A percentile compares a stretch with the other conserved stretches of the same genome.
These are phyloP conservation scores for Hecatera dysodea DNA, from an alignment of 2,888 invertebrate genomes.

Conservation along the genomic window DNA sequence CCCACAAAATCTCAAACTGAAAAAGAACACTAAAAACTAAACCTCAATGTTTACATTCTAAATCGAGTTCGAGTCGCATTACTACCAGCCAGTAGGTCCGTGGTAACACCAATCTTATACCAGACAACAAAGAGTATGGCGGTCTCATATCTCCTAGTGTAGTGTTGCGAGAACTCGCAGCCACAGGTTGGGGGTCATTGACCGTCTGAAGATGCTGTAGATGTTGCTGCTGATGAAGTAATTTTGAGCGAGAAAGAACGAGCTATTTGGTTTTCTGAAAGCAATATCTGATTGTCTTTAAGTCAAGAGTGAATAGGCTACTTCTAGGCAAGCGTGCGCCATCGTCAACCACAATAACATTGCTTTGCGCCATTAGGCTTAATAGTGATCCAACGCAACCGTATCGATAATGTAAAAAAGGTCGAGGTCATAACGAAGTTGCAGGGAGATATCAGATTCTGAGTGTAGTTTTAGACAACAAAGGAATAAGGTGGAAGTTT, in stretches of 20 bases:
- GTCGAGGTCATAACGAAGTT: not conserved
- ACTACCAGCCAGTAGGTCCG: slow-evolving; percentile 14
- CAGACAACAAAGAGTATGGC: slow-evolving; percentile 67
- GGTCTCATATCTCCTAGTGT: slow-evolving; percentile 45
- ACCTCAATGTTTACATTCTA: slow-evolving; percentile 23
- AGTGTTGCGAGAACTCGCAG: slow-evolving; percentile 44
- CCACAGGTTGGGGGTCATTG: slow-evolving; percentile 58
- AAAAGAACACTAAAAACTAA: slow-evolving; percentile 13
- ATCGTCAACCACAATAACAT: not conserved
- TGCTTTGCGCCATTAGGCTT: too few relatives aligned
- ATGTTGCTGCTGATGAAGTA: slow-evolving; percentile 1
- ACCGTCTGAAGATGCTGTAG: slow-evolving; percentile 50
- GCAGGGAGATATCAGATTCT: not conserved
- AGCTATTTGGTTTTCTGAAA: not conserved
- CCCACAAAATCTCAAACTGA: slow-evolving; percentile 3
- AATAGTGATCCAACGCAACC: too few relatives aligned
- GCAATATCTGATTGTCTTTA: too few relatives aligned
- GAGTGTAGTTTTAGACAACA: not conserved
- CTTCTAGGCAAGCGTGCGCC: not conserved
- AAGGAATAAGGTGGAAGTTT: not conserved
- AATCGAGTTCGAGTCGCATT: slow-evolving; percentile 33
- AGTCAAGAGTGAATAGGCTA: too few relatives aligned
- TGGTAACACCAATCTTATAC: slow-evolving; percentile 37
- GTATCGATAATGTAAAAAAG: not conserved
- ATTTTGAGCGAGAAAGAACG: not conserved